These are phyloP conservation scores for Cavia porcellus DNA, from an alignment of 2,113 vertebrate genomes.

Conservation along the genomic window DNA sequence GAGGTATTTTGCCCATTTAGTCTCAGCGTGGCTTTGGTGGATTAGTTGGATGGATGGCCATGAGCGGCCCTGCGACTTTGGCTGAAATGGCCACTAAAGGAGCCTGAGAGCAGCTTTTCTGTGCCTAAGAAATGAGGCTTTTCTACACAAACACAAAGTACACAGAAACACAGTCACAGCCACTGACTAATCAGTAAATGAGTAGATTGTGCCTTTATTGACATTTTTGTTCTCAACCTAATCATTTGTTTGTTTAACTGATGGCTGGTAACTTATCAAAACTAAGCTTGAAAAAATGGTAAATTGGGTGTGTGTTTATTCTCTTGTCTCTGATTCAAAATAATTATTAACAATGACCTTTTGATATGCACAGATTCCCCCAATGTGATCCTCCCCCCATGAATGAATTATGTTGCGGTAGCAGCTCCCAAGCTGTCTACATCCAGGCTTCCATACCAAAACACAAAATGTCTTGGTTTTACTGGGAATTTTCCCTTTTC, in stretches of 20 bases:
- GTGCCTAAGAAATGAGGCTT: background rate
- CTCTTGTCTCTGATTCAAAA: conserved; percentile 21
- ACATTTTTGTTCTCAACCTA: conserved; percentile 52
- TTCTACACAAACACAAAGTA: conserved; percentile 16
- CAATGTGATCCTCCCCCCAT: background rate
- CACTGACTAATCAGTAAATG: conserved; percentile 20
- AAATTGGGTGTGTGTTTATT: background rate
- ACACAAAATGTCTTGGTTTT: background rate
- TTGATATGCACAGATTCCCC: background rate
- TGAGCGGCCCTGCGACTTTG: background rate
- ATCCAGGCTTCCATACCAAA: background rate
- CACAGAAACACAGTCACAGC: conserved; percentile 32
- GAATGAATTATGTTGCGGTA: background rate
- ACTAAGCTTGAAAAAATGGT: conserved; percentile 14
- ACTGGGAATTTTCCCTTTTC: background rate
- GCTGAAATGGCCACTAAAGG: background rate
- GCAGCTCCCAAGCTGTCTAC: background rate
- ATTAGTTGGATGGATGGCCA: background rate
- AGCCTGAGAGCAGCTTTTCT: background rate
- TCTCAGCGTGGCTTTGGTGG: background rate
- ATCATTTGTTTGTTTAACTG: conserved; percentile 59
- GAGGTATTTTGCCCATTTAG: background rate
- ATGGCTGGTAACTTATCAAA: conserved; percentile 46
- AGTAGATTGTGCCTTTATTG: conserved; percentile 34
- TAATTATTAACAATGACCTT: conserved; percentile 43